Conservation (phyloP, 2,888 invertebrate species). For the Helleia helle region DNA sequence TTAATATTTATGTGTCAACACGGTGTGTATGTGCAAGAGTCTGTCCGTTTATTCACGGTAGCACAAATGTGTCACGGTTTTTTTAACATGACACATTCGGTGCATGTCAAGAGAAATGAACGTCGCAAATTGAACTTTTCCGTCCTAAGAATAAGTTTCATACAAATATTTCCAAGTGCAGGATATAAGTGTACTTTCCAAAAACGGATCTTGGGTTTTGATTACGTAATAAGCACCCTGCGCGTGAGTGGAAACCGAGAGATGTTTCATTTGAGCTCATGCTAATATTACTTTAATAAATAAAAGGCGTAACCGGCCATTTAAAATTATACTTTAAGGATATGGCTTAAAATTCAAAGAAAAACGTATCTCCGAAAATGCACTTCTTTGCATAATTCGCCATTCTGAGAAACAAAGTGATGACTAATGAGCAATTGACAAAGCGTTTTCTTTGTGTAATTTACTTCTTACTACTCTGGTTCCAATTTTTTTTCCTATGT, state of each 20-base stretch:
- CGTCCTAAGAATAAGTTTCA: not conserved
- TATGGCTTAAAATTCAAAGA: not conserved
- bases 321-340: conserved; percentile 9
- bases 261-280: conserved; percentile 43
- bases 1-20: conserved; percentile 11
- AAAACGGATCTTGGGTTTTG: conserved; percentile 43
- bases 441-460: too few relatives aligned
- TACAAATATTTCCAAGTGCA: not conserved
- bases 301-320: conserved; percentile 15
- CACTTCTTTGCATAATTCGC: conserved; percentile 3
- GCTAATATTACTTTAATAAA: conserved; percentile 40
- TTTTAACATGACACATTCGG: conserved; percentile 29
- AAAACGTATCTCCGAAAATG: not conserved
- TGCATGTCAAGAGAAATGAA: conserved; percentile 3
- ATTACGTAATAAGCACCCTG: conserved; percentile 50
- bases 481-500: too few relatives aligned
- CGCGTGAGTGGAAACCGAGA: conserved; percentile 52
- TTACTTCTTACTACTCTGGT: too few relatives aligned
- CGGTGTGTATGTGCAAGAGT: conserved; percentile 45
- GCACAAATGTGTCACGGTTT: conserved; percentile 55
- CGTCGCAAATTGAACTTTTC: not conserved
- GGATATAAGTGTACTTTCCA: conserved; percentile 18
- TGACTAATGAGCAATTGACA: too few relatives aligned
- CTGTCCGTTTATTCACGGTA: conserved; percentile 63
- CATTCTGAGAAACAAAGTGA: not conserved